Percentiles rank a stretch among this genome's conserved stretches.
Evolutionary conservation across 2,113 vertebrate genomes (phyloP).

Genomic region (Neoarius graeffei): DNA sequence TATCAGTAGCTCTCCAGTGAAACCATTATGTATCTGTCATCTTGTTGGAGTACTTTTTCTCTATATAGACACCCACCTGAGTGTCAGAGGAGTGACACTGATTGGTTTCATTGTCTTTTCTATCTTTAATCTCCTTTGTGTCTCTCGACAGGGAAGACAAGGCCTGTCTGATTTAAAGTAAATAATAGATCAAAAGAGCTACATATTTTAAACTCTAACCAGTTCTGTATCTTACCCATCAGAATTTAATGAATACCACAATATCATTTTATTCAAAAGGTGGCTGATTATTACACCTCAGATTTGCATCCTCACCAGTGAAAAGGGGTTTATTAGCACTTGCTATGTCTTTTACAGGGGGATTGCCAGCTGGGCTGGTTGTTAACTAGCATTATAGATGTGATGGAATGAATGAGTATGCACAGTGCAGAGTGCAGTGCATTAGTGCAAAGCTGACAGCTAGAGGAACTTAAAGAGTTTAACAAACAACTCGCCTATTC

Average conservation of each 20-base stretch:
- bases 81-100: conserved; percentile 24
- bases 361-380: conserved; percentile 42
- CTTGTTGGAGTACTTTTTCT: conserved; percentile 12
- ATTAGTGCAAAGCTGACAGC: conserved; percentile 41
- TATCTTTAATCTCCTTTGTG: conserved; percentile 24
- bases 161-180: conserved; percentile 23
- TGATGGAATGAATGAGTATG: conserved; percentile 29
- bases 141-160: conserved; percentile 18
- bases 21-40: conserved; percentile 37
- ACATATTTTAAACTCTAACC: background rate
- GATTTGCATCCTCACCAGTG: conserved; percentile 1
- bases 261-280: conserved; percentile 23
- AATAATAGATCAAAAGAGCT: conserved; percentile 29
- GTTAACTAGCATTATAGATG: conserved; percentile 44
- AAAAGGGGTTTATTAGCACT: conserved; percentile 39
- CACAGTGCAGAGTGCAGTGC: conserved; percentile 26
- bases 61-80: background rate
- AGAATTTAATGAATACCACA: conserved; percentile 38
- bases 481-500: conserved; percentile 73
- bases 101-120: conserved; percentile 38
- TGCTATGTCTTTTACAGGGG: conserved; percentile 39
- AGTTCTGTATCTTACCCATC: conserved; percentile 12
- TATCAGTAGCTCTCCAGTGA: conserved; percentile 27
- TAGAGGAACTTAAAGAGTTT: conserved; percentile 66
- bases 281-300: conserved; percentile 17